phyloP scores from a whole-genome alignment of 2,113 vertebrate species.

The Stictonetta naevosa region DNA sequence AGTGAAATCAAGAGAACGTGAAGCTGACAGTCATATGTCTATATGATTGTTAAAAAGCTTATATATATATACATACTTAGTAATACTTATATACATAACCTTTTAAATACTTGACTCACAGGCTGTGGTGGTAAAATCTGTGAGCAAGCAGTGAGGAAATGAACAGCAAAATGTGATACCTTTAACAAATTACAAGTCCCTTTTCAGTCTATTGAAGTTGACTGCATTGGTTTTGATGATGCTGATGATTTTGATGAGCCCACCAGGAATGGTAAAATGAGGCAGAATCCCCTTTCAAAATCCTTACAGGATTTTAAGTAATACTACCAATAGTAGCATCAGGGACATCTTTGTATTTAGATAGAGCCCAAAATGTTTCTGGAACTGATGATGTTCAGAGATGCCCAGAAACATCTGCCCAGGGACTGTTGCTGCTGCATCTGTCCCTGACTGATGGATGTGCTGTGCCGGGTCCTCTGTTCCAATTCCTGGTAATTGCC shows the following conservation, averaged over 20 bases:
- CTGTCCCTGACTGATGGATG: neutral
- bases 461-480: fast-evolving
- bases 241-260: neutral
- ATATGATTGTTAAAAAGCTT: neutral
- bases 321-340: neutral
- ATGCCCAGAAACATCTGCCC: neutral
- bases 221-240: neutral
- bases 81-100: neutral
- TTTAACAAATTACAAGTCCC: neutral
- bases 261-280: neutral
- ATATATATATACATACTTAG: too few relatives aligned
- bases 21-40: neutral
- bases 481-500: neutral
- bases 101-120: neutral
- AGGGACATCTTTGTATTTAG: neutral
- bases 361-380: neutral
- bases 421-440: neutral
- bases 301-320: neutral
- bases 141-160: neutral
- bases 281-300: neutral
- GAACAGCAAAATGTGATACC: neutral
- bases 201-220: neutral
- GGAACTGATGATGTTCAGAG: neutral
- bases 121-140: neutral
- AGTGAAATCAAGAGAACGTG: neutral